These are phyloP conservation scores for Drosophila leonis DNA, from an alignment of 2,888 invertebrate genomes.

Conservation along the genomic window DNA sequence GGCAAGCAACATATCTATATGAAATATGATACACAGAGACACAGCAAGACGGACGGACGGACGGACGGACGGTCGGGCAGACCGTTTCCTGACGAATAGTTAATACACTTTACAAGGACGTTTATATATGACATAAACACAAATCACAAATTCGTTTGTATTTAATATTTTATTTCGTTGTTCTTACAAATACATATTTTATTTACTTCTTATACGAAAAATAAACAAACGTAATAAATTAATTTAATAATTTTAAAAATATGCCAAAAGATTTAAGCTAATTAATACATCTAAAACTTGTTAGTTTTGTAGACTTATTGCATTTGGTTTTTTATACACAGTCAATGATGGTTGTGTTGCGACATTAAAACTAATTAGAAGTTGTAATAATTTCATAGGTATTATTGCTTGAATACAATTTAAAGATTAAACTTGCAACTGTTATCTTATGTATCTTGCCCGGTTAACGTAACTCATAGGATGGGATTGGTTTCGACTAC, in stretches of 20 bases:
- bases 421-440: constrained; percentile 25
- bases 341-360: constrained; percentile 45
- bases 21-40: not conserved
- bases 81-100: not conserved
- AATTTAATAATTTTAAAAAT: constrained; percentile 58
- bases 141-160: constrained; percentile 24
- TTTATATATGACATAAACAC: constrained; percentile 1
- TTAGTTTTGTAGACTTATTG: constrained; percentile 55
- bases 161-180: constrained; percentile 37
- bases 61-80: not conserved
- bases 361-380: constrained; percentile 43
- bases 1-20: not conserved
- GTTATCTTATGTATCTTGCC: constrained; percentile 17
- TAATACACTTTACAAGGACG: not conserved
- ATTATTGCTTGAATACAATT: constrained; percentile 51
- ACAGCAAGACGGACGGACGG: too few relatives aligned
- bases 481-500: constrained; percentile 28
- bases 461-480: constrained; percentile 16
- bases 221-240: constrained; percentile 57
- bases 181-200: constrained; percentile 40
- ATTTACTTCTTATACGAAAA: constrained; percentile 47
- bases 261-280: constrained; percentile 64
- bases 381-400: constrained; percentile 14
- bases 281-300: constrained; percentile 62
- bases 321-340: constrained; percentile 60